These are phyloP conservation scores for Petrosia ficiformis DNA, from an alignment of 37 sponge, comb jelly and placozoan species.

Conservation along the genomic window DNA sequence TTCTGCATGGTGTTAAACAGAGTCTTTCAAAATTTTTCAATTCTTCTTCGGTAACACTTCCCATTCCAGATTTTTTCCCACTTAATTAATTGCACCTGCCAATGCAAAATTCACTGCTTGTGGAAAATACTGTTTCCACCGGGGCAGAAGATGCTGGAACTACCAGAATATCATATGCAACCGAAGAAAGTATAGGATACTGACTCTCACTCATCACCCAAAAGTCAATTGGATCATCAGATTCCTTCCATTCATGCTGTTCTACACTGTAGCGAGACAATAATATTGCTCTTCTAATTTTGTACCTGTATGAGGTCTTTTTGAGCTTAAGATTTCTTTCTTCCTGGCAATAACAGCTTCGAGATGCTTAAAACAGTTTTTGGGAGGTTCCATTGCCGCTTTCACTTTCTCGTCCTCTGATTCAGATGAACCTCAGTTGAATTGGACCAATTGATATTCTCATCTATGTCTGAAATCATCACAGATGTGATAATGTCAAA, in stretches of 20 bases:
- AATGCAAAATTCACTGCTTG: not conserved
- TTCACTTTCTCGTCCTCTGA: no score
- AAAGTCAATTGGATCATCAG: not conserved
- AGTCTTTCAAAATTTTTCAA: not conserved
- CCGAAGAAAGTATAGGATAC: not conserved
- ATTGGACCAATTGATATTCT: conserved; percentile 9
- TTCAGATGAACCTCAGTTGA: conserved; percentile 16
- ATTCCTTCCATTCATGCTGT: not conserved
- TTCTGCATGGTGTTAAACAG: not conserved
- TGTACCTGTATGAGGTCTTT: not conserved
- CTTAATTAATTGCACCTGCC: conserved; percentile 10
- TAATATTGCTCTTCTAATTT: not conserved
- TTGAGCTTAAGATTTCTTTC: not conserved
- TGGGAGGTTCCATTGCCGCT: not conserved
- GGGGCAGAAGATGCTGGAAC: conserved; percentile 18
- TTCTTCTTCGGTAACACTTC: not conserved
- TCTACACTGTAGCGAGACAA: not conserved
- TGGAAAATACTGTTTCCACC: conserved; percentile 14
- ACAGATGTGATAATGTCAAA: conserved; percentile 6
- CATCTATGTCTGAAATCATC: conserved; percentile 1
- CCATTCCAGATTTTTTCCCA: not conserved
- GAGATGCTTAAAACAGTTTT: not conserved
- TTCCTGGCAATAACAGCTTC: not conserved
- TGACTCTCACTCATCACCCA: not conserved
- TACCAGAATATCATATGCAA: conserved; percentile 6